Conservation (phyloP, 2,797 vertebrate species). For the Enteromius mattozi region DNA sequence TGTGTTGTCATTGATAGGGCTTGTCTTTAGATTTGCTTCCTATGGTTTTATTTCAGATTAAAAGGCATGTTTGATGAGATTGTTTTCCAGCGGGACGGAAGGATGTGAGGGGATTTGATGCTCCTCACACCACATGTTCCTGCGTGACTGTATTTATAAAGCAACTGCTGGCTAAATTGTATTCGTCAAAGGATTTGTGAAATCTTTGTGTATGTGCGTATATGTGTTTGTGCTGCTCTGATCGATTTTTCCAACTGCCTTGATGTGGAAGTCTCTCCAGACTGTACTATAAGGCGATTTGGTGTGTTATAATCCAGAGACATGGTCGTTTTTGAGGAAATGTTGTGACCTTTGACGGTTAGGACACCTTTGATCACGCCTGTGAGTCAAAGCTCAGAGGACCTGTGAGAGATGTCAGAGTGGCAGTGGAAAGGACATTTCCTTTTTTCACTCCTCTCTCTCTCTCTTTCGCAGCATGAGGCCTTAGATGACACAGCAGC, state of each 20-base stretch:
- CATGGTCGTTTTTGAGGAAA: neutral
- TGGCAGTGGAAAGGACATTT: slow-evolving; percentile 38
- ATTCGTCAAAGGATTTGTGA: slow-evolving; percentile 13
- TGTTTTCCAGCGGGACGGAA: slow-evolving; percentile 37
- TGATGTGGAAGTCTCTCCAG: slow-evolving; percentile 34
- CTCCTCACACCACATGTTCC: slow-evolving; percentile 37
- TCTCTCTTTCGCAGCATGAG: slow-evolving; percentile 85
- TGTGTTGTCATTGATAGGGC: slow-evolving; percentile 49
- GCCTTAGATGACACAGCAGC: slow-evolving; percentile 42
- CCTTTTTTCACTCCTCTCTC: slow-evolving; percentile 57
- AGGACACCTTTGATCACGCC: slow-evolving; percentile 43
- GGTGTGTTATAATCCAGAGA: slow-evolving; percentile 30
- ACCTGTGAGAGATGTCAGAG: slow-evolving; percentile 22
- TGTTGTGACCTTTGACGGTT: slow-evolving; percentile 25
- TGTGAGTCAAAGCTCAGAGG: slow-evolving; percentile 36
- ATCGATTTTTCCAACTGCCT: slow-evolving; percentile 33
- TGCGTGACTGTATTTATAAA: slow-evolving; percentile 23
- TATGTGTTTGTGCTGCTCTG: slow-evolving; percentile 10
- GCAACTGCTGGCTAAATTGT: slow-evolving; percentile 26
- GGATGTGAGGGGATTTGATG: slow-evolving; percentile 41
- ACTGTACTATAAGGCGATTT: slow-evolving; percentile 34
- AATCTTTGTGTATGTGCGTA: slow-evolving; percentile 38
- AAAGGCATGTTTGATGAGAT: slow-evolving; percentile 43
- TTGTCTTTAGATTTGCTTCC: slow-evolving; percentile 29
- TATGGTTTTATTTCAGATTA: slow-evolving; percentile 48